These are phyloP conservation scores for Gryon sp. DNA, from an alignment of 1,140 invertebrate species.

Conservation along the genomic window DNA sequence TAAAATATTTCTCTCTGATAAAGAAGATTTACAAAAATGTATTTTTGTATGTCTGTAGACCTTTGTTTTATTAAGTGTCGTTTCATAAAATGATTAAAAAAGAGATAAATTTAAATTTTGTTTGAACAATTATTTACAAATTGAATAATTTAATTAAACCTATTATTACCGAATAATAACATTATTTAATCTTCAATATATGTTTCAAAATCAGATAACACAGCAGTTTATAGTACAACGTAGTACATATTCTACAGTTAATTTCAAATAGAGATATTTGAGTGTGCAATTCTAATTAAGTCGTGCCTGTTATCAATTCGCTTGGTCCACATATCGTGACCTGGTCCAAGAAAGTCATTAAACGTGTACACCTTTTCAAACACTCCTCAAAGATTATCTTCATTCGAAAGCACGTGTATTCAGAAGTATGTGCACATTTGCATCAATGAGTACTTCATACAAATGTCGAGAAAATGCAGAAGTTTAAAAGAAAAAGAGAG, in stretches of 20 bases:
- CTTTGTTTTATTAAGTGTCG: too few relatives aligned
- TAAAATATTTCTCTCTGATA: too few relatives aligned
- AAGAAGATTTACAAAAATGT: too few relatives aligned
- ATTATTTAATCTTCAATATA: too few relatives aligned
- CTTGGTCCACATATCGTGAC: slow-evolving; percentile 9
- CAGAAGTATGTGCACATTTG: slow-evolving; percentile 9
- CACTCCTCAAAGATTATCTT: slow-evolving; percentile 22
- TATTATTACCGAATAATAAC: too few relatives aligned
- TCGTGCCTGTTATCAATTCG: slow-evolving; percentile 1
- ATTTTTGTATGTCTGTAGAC: too few relatives aligned
- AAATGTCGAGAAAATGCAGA: background rate
- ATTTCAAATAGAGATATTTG: background rate
- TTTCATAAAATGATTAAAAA: too few relatives aligned
- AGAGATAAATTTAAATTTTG: too few relatives aligned
- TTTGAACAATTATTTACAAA: too few relatives aligned
- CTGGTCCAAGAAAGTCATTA: slow-evolving; percentile 15
- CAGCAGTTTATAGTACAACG: too few relatives aligned
- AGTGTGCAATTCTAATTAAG: background rate
- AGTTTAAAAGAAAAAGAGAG: background rate
- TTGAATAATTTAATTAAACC: too few relatives aligned
- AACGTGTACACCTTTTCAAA: slow-evolving; percentile 13
- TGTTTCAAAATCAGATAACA: too few relatives aligned
- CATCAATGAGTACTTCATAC: background rate
- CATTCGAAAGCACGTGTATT: slow-evolving; percentile 20
- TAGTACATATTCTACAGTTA: background rate